These are phyloP conservation scores for Aricia agestis DNA, from an alignment of 1,140 invertebrate species.

Conservation along the genomic window DNA sequence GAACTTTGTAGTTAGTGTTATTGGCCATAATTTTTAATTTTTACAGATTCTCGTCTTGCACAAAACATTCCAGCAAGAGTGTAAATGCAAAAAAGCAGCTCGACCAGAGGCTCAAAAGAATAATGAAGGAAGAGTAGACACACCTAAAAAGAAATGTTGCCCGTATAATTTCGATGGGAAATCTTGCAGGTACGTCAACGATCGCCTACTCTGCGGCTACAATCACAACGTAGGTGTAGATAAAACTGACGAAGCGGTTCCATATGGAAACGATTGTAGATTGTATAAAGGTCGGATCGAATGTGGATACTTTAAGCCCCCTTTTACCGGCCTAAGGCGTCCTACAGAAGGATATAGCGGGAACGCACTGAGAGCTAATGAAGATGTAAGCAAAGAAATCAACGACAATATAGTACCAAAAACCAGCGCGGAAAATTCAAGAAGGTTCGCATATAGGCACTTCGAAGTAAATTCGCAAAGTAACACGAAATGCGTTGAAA, in stretches of 20 bases:
- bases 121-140: constrained; percentile 13
- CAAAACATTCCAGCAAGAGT: not conserved
- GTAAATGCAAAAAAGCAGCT: not conserved
- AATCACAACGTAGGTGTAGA: constrained; percentile 47
- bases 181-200: constrained; percentile 46
- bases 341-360: constrained; percentile 22
- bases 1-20: not conserved
- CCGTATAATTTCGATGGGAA: constrained; percentile 56
- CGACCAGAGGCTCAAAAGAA: not conserved
- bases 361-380: not conserved
- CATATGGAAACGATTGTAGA: constrained; percentile 46
- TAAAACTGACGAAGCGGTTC: constrained; percentile 21
- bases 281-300: constrained; percentile 49
- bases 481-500: constrained; percentile 40
- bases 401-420: not conserved
- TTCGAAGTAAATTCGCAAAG: constrained; percentile 19
- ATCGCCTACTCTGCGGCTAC: constrained; percentile 57
- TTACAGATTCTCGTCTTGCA: not conserved
- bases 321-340: constrained; percentile 43
- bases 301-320: constrained; percentile 52
- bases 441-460: not conserved
- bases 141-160: constrained; percentile 45
- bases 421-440: not conserved
- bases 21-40: not conserved
- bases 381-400: not conserved